A percentile compares a stretch with the other conserved stretches of the same genome.
Conservation (phyloP, 1,140 invertebrate species). For the Asobara japonica region DNA sequence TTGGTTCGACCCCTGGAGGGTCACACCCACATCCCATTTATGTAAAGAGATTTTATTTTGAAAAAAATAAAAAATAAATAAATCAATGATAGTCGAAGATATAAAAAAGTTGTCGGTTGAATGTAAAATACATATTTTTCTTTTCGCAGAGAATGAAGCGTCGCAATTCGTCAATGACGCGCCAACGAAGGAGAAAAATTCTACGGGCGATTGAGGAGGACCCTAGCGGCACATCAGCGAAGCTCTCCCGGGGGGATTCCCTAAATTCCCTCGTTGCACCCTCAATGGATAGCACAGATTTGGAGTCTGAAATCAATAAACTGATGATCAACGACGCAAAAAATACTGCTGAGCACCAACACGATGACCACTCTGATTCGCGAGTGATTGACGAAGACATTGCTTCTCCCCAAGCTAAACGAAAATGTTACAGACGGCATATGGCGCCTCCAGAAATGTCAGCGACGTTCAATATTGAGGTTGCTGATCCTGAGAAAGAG, state of each 20-base stretch:
- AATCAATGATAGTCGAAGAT: not conserved
- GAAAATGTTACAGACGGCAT: slow-evolving; percentile 25
- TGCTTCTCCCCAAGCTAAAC: too few species aligned
- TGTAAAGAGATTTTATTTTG: too few species aligned
- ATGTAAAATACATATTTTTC: not conserved
- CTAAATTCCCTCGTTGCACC: not conserved
- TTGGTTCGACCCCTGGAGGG: too few species aligned
- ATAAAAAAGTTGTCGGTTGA: not conserved
- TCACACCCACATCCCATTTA: too few species aligned
- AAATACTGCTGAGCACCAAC: too few species aligned
- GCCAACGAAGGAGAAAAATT: not conserved
- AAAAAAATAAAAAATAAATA: too few species aligned
- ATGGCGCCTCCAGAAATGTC: too few species aligned
- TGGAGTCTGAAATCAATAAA: too few species aligned
- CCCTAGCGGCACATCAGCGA: not conserved
- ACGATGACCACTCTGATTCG: too few species aligned
- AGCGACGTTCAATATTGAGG: too few species aligned
- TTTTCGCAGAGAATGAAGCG: not conserved
- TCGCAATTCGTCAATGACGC: not conserved
- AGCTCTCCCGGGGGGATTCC: not conserved
- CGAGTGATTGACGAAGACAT: too few species aligned
- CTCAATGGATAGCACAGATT: not conserved
- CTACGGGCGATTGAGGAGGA: not conserved
- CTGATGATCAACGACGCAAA: too few species aligned
- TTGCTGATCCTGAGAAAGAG: slow-evolving; percentile 20